Percentiles rank a stretch among this genome's conserved stretches.
Conservation (phyloP, 2,797 vertebrate genomes). For the Sebastolobus altivelis region DNA sequence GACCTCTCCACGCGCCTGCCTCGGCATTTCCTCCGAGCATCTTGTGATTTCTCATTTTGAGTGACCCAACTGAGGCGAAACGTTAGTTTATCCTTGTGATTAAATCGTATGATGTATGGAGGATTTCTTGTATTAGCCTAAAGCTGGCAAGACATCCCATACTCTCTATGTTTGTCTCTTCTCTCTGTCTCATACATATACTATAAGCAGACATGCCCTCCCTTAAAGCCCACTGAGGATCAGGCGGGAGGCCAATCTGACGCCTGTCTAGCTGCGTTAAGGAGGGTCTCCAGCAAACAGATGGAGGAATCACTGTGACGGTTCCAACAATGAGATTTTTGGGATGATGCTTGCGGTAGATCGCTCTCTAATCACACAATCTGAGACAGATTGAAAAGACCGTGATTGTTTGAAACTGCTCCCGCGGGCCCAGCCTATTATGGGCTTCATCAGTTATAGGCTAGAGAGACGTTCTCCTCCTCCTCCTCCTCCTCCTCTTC, state of each 20-base stretch:
- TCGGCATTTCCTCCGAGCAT: neutral
- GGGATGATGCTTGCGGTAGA: slow-evolving; percentile 40
- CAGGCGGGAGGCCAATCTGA: slow-evolving; percentile 38
- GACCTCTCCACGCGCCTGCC: slow-evolving; percentile 3
- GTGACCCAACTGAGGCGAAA: slow-evolving; percentile 3
- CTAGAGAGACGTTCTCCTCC: neutral
- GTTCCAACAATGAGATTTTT: slow-evolving; percentile 56
- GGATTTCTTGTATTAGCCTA: slow-evolving; percentile 14
- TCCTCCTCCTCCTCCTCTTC: slow-evolving; percentile 16
- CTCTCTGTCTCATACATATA: neutral
- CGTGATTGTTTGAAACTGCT: slow-evolving; percentile 53
- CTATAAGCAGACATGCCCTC: slow-evolving; percentile 21
- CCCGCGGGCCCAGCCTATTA: slow-evolving; percentile 34
- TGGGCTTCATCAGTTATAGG: slow-evolving; percentile 29
- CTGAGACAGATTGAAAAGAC: slow-evolving; percentile 63
- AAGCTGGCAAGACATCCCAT: slow-evolving; percentile 16
- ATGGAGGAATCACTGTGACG: slow-evolving; percentile 57
- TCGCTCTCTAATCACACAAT: slow-evolving; percentile 64
- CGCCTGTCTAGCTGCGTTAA: slow-evolving; percentile 58
- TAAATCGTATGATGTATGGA: slow-evolving; percentile 27
- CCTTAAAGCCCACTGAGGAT: slow-evolving; percentile 25
- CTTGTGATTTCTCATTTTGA: slow-evolving; percentile 30
- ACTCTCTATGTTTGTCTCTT: slow-evolving; percentile 22
- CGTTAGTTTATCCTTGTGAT: slow-evolving; percentile 25
- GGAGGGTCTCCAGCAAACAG: slow-evolving; percentile 45